A percentile compares a stretch with the other conserved stretches of the same genome.
phyloP scores from a whole-genome alignment of 2,888 invertebrate genomes.

The Pollenia angustigena region DNA sequence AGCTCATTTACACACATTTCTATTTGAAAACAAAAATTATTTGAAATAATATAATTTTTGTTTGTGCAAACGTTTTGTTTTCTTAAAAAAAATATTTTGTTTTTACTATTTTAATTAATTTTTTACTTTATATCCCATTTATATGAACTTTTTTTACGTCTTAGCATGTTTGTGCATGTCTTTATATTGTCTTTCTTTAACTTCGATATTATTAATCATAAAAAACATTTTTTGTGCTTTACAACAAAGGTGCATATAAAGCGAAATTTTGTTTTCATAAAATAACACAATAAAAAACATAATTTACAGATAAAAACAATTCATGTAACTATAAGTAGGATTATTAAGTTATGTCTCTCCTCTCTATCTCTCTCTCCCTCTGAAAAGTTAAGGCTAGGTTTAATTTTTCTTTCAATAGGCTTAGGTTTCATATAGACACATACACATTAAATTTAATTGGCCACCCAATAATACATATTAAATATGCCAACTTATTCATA shows the following conservation, averaged over 20 bases:
- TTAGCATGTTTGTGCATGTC: slow-evolving; percentile 72
- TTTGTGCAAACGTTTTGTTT: slow-evolving; percentile 64
- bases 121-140: slow-evolving; percentile 51
- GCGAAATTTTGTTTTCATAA: slow-evolving; percentile 47
- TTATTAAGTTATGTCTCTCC: not conserved
- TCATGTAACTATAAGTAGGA: not conserved
- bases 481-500: too few relatives aligned
- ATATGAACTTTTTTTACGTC: slow-evolving; percentile 39
- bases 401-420: not conserved
- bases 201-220: slow-evolving; percentile 13
- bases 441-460: slow-evolving; percentile 2
- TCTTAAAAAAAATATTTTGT: slow-evolving; percentile 42
- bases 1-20: slow-evolving; percentile 33
- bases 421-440: not conserved
- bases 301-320: not conserved
- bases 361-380: too few relatives aligned
- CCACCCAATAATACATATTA: not conserved
- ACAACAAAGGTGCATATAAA: slow-evolving; percentile 75
- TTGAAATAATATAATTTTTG: slow-evolving; percentile 51
- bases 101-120: slow-evolving; percentile 15
- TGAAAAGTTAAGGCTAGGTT: slow-evolving; percentile 2
- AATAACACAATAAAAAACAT: slow-evolving; percentile 9
- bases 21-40: slow-evolving; percentile 4
- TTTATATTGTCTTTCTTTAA: slow-evolving; percentile 45
- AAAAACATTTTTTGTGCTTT: slow-evolving; percentile 45